A percentile compares a stretch with the other conserved stretches of the same genome.
phyloP scores from a whole-genome alignment of 2,797 vertebrate genomes.

The Spinibarbus caldwelli region DNA sequence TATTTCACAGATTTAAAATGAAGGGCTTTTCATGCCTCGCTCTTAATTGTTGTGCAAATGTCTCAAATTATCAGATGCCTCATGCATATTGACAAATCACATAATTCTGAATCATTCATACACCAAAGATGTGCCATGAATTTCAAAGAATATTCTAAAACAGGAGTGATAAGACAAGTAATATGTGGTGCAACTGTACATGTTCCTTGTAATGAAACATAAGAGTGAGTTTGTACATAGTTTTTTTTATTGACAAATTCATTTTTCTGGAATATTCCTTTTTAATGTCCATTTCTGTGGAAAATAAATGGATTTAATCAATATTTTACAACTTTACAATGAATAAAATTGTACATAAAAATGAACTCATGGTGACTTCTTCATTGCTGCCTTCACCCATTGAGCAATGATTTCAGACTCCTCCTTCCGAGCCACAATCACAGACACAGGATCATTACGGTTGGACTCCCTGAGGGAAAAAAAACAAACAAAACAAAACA shows the following conservation, averaged over 20 bases:
- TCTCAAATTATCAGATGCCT: slow-evolving; percentile 33
- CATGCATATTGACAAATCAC: slow-evolving; percentile 21
- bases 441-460: slow-evolving; percentile 81
- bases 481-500: not conserved
- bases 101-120: slow-evolving; percentile 49
- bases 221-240: slow-evolving; percentile 20
- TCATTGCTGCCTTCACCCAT: slow-evolving; percentile 81
- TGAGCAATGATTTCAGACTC: slow-evolving; percentile 80
- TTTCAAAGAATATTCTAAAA: slow-evolving; percentile 37
- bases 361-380: slow-evolving; percentile 24
- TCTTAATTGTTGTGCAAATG: slow-evolving; percentile 1
- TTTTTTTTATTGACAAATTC: slow-evolving; percentile 39
- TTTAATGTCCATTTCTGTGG: slow-evolving; percentile 61
- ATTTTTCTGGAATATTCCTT: slow-evolving; percentile 54
- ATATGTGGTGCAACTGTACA: not conserved
- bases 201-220: not conserved
- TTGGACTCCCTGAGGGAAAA: slow-evolving; percentile 76
- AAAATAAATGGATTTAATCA: slow-evolving; percentile 40
- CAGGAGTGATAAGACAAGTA: not conserved
- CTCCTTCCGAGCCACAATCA: slow-evolving; percentile 73
- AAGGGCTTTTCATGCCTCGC: slow-evolving; percentile 47
- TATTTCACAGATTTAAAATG: slow-evolving; percentile 17
- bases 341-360: slow-evolving; percentile 11
- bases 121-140: slow-evolving; percentile 65
- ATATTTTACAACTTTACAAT: slow-evolving; percentile 43